phyloP scores from a whole-genome alignment of 1,140 invertebrate genomes.

The Bombus haemorrhoidalis region DNA sequence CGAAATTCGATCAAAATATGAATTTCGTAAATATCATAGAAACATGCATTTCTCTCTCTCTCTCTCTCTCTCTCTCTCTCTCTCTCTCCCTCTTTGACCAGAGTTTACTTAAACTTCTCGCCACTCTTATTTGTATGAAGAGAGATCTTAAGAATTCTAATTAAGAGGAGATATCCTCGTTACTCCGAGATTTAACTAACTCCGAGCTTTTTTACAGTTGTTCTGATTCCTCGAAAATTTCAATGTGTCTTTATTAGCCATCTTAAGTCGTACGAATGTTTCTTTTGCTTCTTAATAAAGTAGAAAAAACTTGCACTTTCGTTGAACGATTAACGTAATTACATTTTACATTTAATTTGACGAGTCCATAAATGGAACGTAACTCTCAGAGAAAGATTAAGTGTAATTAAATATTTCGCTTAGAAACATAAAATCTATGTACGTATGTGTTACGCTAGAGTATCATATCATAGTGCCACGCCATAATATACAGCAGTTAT shows the following conservation, averaged over 20 bases:
- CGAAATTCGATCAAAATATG: neutral
- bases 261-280: neutral
- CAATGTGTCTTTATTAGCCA: neutral
- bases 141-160: neutral
- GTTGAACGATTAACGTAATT: neutral
- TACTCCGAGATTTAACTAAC: neutral
- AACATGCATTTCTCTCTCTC: neutral
- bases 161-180: neutral
- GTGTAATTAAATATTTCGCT: neutral
- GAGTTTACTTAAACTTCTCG: neutral
- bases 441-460: neutral
- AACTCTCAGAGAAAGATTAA: neutral
- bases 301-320: neutral
- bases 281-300: neutral
- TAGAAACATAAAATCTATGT: neutral
- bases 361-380: neutral
- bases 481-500: neutral
- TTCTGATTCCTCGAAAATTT: neutral
- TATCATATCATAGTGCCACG: neutral
- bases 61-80: too few species aligned
- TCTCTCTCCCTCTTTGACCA: neutral
- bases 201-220: neutral
- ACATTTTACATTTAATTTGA: neutral
- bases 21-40: neutral
- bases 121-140: neutral